Evolutionary conservation across 2,797 vertebrate genomes (phyloP).

Genomic region (Glossophaga mutica): DNA sequence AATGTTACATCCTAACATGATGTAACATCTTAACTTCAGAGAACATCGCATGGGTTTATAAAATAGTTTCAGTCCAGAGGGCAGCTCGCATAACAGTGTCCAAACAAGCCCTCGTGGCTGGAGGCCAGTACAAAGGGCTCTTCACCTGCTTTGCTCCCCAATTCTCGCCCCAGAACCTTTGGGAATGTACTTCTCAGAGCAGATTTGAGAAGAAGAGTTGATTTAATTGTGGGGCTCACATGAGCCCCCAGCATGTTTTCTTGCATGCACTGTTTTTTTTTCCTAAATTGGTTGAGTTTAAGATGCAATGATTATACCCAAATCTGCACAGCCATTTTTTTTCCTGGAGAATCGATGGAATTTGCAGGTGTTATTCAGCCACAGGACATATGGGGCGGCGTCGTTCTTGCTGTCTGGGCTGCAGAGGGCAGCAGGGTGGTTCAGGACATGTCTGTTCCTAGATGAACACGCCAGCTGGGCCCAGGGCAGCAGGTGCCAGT

Average conservation of each 20-base stretch:
- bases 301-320: not conserved
- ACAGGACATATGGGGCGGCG: not conserved
- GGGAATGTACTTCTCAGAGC: not conserved
- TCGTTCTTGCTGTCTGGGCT: accelerated
- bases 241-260: not conserved
- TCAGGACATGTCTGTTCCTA: not conserved
- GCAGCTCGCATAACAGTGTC: slow-evolving; percentile 5
- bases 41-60: slow-evolving; percentile 38
- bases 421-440: not conserved
- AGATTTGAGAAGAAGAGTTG: not conserved
- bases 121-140: not conserved
- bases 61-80: not conserved
- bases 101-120: not conserved
- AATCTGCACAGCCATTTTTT: not conserved
- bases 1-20: too few relatives aligned
- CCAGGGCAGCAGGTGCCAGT: not conserved
- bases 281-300: not conserved
- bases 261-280: not conserved
- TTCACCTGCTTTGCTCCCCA: not conserved
- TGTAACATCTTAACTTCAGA: slow-evolving; percentile 34
- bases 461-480: accelerated
- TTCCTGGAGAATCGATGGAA: not conserved
- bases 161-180: not conserved
- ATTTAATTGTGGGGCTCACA: not conserved
- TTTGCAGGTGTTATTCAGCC: not conserved